phyloP scores from a whole-genome alignment of 53 echinoderm and acorn worm species.

The Crossaster papposus region DNA sequence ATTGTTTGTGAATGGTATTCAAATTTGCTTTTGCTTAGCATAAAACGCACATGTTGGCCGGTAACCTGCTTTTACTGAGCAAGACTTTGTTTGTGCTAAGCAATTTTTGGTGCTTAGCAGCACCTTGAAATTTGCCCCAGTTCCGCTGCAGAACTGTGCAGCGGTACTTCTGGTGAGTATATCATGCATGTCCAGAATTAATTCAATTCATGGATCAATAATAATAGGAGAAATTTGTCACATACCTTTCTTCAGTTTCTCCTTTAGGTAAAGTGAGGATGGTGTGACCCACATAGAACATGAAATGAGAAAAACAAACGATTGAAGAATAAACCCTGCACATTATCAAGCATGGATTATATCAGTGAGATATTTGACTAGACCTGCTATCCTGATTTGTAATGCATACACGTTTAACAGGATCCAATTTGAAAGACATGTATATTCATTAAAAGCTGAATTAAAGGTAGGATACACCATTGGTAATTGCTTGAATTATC shows the following conservation, averaged over 20 bases:
- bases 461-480: too few species aligned
- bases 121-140: too few species aligned
- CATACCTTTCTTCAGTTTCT: conserved; percentile 27
- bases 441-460: too few species aligned
- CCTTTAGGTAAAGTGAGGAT: not conserved
- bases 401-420: not conserved
- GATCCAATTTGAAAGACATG: not conserved
- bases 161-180: not conserved
- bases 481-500: too few species aligned
- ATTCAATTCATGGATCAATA: not conserved
- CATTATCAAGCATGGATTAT: not conserved
- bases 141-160: too few species aligned
- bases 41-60: too few species aligned
- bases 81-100: too few species aligned
- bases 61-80: too few species aligned
- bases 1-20: too few species aligned
- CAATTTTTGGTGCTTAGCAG: too few species aligned
- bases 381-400: not conserved
- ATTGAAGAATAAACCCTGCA: not conserved
- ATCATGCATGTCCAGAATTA: not conserved
- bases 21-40: too few species aligned
- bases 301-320: conserved; percentile 1
- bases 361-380: too few species aligned
- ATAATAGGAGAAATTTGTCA: not conserved
- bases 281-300: not conserved